phyloP scores from a whole-genome alignment of 2,888 invertebrate genomes.

The Ennomos quercinarius region DNA sequence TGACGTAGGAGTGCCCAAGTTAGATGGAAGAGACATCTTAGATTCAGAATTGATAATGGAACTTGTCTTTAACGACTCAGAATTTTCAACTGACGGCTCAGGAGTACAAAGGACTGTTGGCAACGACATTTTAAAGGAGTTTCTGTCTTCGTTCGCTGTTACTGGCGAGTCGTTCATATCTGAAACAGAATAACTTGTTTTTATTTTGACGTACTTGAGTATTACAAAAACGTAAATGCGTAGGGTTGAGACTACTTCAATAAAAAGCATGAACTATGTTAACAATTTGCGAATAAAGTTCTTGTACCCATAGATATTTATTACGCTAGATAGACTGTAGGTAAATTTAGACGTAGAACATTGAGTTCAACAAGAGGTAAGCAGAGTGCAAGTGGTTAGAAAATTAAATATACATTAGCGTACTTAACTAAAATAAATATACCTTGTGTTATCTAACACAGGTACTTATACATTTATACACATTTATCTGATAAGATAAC shows the following conservation, averaged over 20 bases:
- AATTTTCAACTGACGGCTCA: constrained; percentile 52
- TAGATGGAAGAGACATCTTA: constrained; percentile 72
- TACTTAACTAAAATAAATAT: too few relatives aligned
- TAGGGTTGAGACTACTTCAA: too few relatives aligned
- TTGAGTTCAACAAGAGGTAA: too few relatives aligned
- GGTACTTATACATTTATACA: too few relatives aligned
- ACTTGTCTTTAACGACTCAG: constrained; percentile 51
- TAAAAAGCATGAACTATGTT: too few relatives aligned
- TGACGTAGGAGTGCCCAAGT: constrained; percentile 72
- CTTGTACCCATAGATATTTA: not conserved
- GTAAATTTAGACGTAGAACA: too few relatives aligned
- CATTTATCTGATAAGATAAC: too few relatives aligned
- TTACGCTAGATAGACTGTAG: not conserved
- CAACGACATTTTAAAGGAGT: constrained; percentile 64
- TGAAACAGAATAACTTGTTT: constrained; percentile 48
- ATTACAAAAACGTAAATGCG: not conserved
- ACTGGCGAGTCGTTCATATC: constrained; percentile 67
- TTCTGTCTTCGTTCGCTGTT: constrained; percentile 51
- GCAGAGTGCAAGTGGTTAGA: too few relatives aligned
- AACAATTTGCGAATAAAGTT: too few relatives aligned
- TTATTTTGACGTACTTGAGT: not conserved
- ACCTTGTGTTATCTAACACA: too few relatives aligned
- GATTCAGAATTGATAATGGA: constrained; percentile 69
- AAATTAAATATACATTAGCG: too few relatives aligned
- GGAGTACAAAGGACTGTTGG: constrained; percentile 75